Evolutionary conservation across 2,113 vertebrate species (phyloP).

Genomic region (Hystrix brachyura): DNA sequence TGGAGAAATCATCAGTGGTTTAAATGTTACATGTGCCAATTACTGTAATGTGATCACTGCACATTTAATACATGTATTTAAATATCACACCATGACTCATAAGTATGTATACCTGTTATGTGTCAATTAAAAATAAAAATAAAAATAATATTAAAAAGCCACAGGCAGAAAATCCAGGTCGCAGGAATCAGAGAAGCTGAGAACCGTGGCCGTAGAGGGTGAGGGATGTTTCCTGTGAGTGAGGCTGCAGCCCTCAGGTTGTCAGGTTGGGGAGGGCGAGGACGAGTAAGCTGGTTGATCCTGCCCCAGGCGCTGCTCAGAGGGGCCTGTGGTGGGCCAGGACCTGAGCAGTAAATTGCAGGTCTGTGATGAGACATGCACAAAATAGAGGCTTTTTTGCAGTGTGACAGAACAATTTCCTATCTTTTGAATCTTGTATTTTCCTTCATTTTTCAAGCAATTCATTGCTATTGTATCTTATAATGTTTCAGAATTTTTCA

Average conservation of each 20-base stretch:
- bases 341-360: neutral
- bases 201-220: neutral
- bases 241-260: neutral
- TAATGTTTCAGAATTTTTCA: neutral
- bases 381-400: neutral
- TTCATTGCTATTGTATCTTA: neutral
- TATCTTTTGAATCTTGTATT: neutral
- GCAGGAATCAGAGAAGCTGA: neutral
- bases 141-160: neutral
- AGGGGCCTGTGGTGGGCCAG: too few species aligned
- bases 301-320: accelerated
- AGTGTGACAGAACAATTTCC: neutral
- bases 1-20: neutral
- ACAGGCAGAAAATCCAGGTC: neutral
- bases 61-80: neutral
- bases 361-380: neutral
- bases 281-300: neutral
- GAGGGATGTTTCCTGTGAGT: neutral
- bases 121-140: neutral
- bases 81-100: neutral
- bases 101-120: neutral
- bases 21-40: neutral
- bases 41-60: neutral
- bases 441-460: neutral
- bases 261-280: accelerated